phyloP scores from a whole-genome alignment of 1,140 invertebrate genomes.

The Eciton burchellii region DNA sequence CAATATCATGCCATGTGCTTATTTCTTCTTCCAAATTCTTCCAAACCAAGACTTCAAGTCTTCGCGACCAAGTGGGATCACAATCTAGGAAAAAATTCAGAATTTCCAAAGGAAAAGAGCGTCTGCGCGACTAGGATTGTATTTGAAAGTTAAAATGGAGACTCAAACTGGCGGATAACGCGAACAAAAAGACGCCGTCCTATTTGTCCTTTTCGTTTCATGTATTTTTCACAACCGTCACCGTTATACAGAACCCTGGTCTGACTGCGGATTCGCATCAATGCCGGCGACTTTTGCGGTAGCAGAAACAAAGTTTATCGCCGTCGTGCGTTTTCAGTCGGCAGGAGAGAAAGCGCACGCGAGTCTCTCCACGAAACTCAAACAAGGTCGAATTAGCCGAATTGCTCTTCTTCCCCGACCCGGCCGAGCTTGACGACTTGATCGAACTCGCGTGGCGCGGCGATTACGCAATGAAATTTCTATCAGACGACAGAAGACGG shows the following conservation, averaged over 20 bases:
- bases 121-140: neutral
- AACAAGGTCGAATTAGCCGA: slow-evolving; percentile 17
- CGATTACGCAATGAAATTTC: slow-evolving; percentile 3
- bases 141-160: slow-evolving; percentile 74
- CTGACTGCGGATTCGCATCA: neutral
- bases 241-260: slow-evolving; percentile 28
- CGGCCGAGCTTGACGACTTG: neutral
- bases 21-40: neutral
- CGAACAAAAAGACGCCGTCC: slow-evolving; percentile 49
- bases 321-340: neutral
- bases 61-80: neutral
- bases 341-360: neutral
- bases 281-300: neutral
- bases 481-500: neutral
- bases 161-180: neutral
- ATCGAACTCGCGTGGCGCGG: slow-evolving; percentile 10
- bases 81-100: slow-evolving; percentile 39
- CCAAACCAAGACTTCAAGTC: neutral
- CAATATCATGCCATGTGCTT: neutral
- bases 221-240: slow-evolving; percentile 86
- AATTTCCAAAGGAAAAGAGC: slow-evolving; percentile 33
- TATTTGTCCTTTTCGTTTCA: slow-evolving; percentile 85
- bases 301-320: slow-evolving; percentile 10
- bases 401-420: neutral
- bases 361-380: neutral